Conservation (phyloP, 2,888 invertebrate genomes). For the Piscicola geometra region DNA sequence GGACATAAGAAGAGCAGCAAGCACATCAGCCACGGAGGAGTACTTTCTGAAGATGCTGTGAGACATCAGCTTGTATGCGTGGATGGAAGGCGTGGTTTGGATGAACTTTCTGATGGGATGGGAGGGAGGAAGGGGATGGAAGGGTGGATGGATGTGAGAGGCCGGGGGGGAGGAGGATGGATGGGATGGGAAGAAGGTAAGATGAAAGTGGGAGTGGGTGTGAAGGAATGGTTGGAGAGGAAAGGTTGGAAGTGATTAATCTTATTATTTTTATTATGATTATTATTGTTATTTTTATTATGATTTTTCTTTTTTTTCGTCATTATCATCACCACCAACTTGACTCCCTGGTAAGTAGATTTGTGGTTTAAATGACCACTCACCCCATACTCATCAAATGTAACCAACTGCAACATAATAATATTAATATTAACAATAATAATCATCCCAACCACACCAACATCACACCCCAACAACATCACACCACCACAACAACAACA, state of each 20-base stretch:
- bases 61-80: constrained; percentile 75
- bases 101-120: too few relatives aligned
- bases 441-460: background rate
- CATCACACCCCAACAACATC: too few relatives aligned
- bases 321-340: constrained; percentile 39
- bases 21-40: constrained; percentile 72
- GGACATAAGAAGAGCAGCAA: constrained; percentile 58
- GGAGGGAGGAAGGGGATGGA: too few relatives aligned
- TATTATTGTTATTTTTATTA: too few relatives aligned
- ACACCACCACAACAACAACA: too few relatives aligned
- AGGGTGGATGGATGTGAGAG: background rate
- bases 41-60: constrained; percentile 82
- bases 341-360: constrained; percentile 54
- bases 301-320: too few relatives aligned
- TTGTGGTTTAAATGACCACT: constrained; percentile 88
- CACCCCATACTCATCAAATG: constrained; percentile 89
- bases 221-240: too few relatives aligned
- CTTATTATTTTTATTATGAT: too few relatives aligned
- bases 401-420: constrained; percentile 62
- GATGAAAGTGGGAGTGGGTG: too few relatives aligned
- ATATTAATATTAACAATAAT: background rate
- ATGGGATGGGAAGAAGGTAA: too few relatives aligned
- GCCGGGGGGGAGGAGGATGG: too few relatives aligned
- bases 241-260: too few relatives aligned
- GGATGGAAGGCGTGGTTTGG: constrained; percentile 37